These are phyloP conservation scores for Paramisgurnus dabryanus DNA, from an alignment of 2,113 vertebrate species.

Conservation along the genomic window DNA sequence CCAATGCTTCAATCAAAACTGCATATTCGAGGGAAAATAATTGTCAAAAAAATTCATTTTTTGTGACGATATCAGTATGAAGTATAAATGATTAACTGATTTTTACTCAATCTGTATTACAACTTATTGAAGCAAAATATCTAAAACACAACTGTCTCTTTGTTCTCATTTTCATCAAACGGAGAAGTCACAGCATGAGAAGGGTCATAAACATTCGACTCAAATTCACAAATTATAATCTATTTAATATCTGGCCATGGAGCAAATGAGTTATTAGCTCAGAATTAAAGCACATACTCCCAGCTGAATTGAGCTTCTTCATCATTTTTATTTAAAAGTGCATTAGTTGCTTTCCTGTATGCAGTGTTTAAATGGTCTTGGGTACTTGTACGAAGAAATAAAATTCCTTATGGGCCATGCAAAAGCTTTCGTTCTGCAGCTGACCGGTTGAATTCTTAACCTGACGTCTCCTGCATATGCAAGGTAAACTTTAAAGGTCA, in stretches of 20 bases:
- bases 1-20: constrained; percentile 44
- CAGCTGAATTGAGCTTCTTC: constrained; percentile 16
- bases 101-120: neutral
- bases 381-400: constrained; percentile 14
- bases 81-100: neutral
- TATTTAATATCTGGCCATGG: constrained; percentile 46
- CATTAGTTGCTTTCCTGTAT: constrained; percentile 17
- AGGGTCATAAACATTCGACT: constrained; percentile 33
- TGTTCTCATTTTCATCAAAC: constrained; percentile 23
- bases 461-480: constrained; percentile 20
- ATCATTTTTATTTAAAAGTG: constrained; percentile 34
- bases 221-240: constrained; percentile 38
- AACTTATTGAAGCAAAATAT: neutral
- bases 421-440: constrained; percentile 8
- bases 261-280: constrained; percentile 50
- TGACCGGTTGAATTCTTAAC: neutral
- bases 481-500: constrained; percentile 39
- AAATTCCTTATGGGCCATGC: neutral
- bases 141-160: constrained; percentile 18
- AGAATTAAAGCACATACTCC: constrained; percentile 27
- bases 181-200: neutral
- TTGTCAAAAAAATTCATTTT: neutral
- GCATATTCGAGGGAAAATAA: constrained; percentile 46
- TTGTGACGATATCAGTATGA: too few species aligned
- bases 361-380: constrained; percentile 16